Percentiles rank a stretch among this genome's conserved stretches.
phyloP scores from a whole-genome alignment of 2,113 vertebrate species.

The Serilophus lunatus region DNA sequence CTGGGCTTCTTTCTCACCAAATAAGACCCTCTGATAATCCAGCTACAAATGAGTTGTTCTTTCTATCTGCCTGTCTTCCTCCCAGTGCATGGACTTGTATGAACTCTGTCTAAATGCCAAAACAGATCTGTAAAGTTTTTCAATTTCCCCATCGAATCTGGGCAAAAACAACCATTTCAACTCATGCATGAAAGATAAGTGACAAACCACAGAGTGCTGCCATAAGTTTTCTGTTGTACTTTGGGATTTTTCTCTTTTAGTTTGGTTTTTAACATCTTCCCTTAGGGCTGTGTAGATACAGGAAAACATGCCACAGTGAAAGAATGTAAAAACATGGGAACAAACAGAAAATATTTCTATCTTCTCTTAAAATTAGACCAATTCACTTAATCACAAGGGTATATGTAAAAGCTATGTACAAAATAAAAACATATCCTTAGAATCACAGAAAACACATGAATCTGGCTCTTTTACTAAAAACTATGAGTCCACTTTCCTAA shows the following conservation, averaged over 20 bases:
- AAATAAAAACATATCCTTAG: neutral
- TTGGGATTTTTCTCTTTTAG: neutral
- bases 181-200: neutral
- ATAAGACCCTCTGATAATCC: neutral
- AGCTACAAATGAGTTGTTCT: neutral
- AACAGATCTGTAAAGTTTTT: neutral
- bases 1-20: neutral
- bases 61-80: neutral
- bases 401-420: neutral
- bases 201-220: neutral
- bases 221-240: neutral
- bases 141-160: neutral
- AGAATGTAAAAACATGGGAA: neutral
- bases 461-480: neutral
- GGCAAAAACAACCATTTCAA: neutral
- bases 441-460: neutral
- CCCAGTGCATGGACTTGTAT: neutral
- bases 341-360: neutral
- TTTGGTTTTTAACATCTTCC: neutral
- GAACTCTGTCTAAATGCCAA: slow-evolving; percentile 17
- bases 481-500: neutral
- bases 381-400: neutral
- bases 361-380: neutral
- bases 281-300: neutral
- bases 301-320: neutral